phyloP scores from a whole-genome alignment of 2,113 vertebrate genomes.

The Cepphus grylle region DNA sequence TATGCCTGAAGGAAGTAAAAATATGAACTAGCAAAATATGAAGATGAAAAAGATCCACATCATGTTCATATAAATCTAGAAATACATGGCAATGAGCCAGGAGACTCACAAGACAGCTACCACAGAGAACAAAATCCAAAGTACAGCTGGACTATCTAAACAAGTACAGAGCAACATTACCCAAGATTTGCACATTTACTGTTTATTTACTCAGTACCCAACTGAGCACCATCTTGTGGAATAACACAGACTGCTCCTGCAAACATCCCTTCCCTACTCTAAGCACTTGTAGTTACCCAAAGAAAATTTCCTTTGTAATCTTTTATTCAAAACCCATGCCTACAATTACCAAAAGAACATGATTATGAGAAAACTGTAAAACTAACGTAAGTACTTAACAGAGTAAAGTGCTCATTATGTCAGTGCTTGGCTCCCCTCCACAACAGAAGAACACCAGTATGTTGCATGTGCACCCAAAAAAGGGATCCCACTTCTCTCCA shows the following conservation, averaged over 20 bases:
- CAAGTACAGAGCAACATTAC: background rate
- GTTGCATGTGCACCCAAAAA: background rate
- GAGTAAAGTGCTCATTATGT: background rate
- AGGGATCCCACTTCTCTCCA: background rate
- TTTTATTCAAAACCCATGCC: background rate
- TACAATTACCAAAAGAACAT: background rate
- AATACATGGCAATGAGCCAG: background rate
- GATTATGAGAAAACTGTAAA: background rate
- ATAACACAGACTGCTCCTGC: background rate
- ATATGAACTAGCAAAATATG: background rate
- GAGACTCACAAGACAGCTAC: background rate
- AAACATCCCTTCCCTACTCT: background rate
- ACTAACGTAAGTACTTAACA: background rate
- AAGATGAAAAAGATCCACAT: background rate
- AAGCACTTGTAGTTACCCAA: background rate
- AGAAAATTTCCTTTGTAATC: background rate
- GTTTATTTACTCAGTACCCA: conserved; percentile 11
- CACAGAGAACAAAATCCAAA: background rate
- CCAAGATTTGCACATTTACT: background rate
- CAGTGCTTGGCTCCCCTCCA: background rate
- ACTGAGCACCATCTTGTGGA: background rate
- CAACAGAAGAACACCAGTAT: background rate
- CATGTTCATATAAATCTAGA: background rate
- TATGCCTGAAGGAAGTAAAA: background rate
- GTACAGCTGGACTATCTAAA: background rate